Conservation (phyloP, 1,140 invertebrate species). For the Drosophila athabasca region DNA sequence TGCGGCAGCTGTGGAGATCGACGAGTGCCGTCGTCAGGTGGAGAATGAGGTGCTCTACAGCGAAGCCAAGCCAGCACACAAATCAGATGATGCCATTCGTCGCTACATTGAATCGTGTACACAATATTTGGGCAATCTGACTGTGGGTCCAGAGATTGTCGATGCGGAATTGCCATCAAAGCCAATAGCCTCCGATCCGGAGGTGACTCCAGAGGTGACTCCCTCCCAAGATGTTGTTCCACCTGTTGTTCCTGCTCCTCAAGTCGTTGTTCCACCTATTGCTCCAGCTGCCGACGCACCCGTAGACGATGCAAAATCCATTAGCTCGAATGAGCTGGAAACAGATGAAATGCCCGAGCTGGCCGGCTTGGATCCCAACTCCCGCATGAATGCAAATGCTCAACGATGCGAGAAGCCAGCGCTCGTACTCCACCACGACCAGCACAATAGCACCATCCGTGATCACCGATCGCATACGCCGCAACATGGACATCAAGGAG, state of each 20-base stretch:
- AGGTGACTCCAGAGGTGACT: slow-evolving; percentile 79
- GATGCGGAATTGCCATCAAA: slow-evolving; percentile 32
- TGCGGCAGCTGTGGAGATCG: slow-evolving; percentile 84
- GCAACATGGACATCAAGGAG: slow-evolving; percentile 87
- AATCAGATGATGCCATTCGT: slow-evolving; percentile 73
- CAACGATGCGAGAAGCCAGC: slow-evolving; percentile 85
- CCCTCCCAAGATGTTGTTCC: not conserved
- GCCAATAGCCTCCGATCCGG: slow-evolving; percentile 59
- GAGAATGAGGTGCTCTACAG: slow-evolving; percentile 83
- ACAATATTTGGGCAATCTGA: slow-evolving; percentile 75
- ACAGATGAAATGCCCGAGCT: slow-evolving; percentile 71
- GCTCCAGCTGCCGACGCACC: slow-evolving; percentile 8
- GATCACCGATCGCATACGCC: slow-evolving; percentile 91
- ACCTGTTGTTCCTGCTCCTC: not conserved
- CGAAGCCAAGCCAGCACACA: slow-evolving; percentile 60
- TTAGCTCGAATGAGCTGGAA: slow-evolving; percentile 77
- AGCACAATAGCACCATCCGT: slow-evolving; percentile 95
- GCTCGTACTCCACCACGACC: slow-evolving; percentile 86
- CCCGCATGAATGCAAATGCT: slow-evolving; percentile 85
- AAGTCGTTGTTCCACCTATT: slow-evolving; percentile 77
- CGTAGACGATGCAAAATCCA: slow-evolving; percentile 44
- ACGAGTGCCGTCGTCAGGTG: slow-evolving; percentile 85
- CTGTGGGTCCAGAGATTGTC: slow-evolving; percentile 51
- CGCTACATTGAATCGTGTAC: slow-evolving; percentile 82
- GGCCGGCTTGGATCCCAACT: slow-evolving; percentile 84